Percentiles rank a stretch among this genome's conserved stretches.
phyloP scores from a whole-genome alignment of 2,888 invertebrate genomes.

The Parnassius glacialis region DNA sequence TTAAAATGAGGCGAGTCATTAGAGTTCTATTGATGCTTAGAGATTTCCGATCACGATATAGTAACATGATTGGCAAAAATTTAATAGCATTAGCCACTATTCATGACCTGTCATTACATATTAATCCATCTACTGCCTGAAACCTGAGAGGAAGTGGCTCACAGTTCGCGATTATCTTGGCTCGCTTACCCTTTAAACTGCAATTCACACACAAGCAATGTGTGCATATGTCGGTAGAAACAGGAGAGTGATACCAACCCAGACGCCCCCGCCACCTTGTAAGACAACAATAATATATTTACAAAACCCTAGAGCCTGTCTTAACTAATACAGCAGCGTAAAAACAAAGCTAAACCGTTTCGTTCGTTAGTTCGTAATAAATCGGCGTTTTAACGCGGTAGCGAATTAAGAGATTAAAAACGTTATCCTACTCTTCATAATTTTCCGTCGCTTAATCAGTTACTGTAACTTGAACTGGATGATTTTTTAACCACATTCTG shows the following conservation, averaged over 20 bases:
- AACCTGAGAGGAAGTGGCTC: too few species aligned
- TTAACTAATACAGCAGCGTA: neutral
- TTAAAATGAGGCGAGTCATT: too few species aligned
- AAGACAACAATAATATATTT: too few species aligned
- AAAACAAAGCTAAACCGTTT: neutral
- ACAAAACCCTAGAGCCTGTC: too few species aligned
- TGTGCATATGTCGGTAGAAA: too few species aligned
- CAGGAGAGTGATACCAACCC: too few species aligned
- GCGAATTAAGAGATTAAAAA: conserved; percentile 7
- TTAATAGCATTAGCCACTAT: neutral
- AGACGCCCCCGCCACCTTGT: too few species aligned
- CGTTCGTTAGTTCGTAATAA: neutral
- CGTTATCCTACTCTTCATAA: neutral
- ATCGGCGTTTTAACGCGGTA: neutral
- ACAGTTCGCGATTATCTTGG: too few species aligned
- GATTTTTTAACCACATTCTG: too few species aligned
- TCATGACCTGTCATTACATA: conserved; percentile 10
- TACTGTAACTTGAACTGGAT: neutral
- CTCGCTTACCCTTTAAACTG: too few species aligned
- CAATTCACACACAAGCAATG: too few species aligned
- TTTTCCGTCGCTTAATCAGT: neutral
- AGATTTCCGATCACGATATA: conserved; percentile 12
- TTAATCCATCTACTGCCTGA: neutral
- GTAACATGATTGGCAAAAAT: conserved; percentile 8
- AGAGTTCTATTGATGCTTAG: neutral